Evolutionary conservation across 2,888 invertebrate genomes (phyloP).

Genomic region (Phragmatobia fuliginosa): DNA sequence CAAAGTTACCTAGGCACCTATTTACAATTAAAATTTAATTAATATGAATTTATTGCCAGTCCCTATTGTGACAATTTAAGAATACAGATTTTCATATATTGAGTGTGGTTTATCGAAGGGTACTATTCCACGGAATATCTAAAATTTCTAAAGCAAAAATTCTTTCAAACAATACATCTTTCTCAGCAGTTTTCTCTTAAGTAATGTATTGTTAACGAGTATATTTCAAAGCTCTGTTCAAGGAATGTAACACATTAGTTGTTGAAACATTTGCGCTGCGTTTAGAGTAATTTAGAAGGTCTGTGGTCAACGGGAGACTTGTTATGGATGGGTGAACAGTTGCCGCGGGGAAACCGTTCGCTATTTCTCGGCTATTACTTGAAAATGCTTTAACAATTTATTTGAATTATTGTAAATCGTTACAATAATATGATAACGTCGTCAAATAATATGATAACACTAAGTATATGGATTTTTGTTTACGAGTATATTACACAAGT

Average conservation of each 20-base stretch:
- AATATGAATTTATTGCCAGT: neutral
- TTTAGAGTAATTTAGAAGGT: constrained; percentile 22
- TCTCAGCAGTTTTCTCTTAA: neutral
- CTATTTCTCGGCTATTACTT: neutral
- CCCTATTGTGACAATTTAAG: too few species aligned
- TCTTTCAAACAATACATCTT: neutral
- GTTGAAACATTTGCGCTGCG: constrained; percentile 35
- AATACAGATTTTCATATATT: too few species aligned
- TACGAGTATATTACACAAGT: neutral
- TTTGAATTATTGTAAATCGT: neutral
- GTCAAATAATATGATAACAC: neutral
- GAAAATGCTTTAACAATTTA: neutral
- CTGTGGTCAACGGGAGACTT: constrained; percentile 22
- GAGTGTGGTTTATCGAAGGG: too few species aligned
- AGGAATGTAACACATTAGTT: constrained; percentile 33
- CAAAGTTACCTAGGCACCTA: neutral
- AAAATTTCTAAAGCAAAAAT: too few species aligned
- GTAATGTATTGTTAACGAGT: neutral
- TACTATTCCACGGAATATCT: too few species aligned
- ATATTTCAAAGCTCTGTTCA: constrained; percentile 20
- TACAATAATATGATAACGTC: neutral
- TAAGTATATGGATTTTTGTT: neutral
- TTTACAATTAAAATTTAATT: neutral
- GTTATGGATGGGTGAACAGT: neutral
- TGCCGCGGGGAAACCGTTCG: neutral